These are phyloP conservation scores for Pemphredon lugubris DNA, from an alignment of 2,888 invertebrate species.

Conservation along the genomic window DNA sequence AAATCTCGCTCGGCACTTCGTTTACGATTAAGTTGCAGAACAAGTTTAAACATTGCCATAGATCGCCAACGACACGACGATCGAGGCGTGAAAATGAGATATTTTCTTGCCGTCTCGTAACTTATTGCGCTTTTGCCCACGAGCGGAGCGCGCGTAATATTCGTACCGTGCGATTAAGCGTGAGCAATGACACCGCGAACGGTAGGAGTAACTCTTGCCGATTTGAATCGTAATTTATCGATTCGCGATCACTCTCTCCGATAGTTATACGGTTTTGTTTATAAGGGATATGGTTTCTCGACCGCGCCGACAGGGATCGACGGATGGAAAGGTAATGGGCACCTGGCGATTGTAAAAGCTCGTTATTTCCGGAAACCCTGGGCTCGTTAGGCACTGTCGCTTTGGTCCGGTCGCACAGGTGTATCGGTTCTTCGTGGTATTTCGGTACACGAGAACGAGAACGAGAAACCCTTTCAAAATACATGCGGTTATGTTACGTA, in stretches of 20 bases:
- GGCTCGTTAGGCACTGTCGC: conserved; percentile 51
- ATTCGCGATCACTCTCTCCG: background rate
- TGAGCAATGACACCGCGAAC: background rate
- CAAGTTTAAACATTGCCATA: conserved; percentile 44
- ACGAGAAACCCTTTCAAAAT: conserved; percentile 20
- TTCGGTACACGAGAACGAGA: conserved; percentile 2
- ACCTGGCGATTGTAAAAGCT: conserved; percentile 60
- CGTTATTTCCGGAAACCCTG: conserved; percentile 60
- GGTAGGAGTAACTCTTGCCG: background rate
- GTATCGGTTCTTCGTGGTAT: conserved; percentile 38
- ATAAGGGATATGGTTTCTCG: too few relatives aligned
- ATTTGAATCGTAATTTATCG: too few relatives aligned
- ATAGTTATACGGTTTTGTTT: too few relatives aligned
- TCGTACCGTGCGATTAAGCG: conserved; percentile 20
- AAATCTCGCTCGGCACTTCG: conserved; percentile 39
- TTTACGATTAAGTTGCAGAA: conserved; percentile 54
- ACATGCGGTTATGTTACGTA: conserved; percentile 20
- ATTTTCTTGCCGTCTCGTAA: conserved; percentile 27
- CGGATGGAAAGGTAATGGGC: conserved; percentile 51
- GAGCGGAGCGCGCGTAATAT: conserved; percentile 4
- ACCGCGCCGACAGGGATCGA: conserved; percentile 23
- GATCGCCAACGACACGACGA: conserved; percentile 41
- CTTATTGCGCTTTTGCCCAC: background rate
- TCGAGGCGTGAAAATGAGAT: conserved; percentile 51
- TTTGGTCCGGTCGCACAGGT: conserved; percentile 45